Evolutionary conservation across 2,888 invertebrate species (phyloP).

Genomic region (Rhagium mordax): DNA sequence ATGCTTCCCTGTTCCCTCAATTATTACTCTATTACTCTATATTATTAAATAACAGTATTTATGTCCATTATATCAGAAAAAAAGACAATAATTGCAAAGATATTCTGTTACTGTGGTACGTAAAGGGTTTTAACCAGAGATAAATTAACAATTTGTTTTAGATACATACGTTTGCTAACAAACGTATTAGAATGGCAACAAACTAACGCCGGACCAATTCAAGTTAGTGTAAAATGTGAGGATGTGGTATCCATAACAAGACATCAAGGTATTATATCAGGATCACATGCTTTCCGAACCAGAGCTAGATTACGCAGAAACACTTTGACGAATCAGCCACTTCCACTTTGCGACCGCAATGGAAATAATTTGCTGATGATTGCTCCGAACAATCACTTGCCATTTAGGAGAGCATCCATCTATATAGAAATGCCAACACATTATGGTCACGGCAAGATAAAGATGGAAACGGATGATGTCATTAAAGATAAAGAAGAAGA

Average conservation of each 20-base stretch:
- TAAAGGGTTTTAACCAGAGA: too few species aligned
- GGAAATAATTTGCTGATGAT: slow-evolving; percentile 81
- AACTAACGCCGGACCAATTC: slow-evolving; percentile 64
- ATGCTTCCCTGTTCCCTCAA: too few species aligned
- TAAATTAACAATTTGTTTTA: slow-evolving; percentile 61
- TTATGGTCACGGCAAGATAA: slow-evolving; percentile 47
- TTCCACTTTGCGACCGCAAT: slow-evolving; percentile 74
- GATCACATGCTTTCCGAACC: slow-evolving; percentile 60
- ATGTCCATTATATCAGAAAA: too few species aligned
- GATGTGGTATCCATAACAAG: slow-evolving; percentile 62
- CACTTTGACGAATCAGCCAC: slow-evolving; percentile 57
- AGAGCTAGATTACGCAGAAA: slow-evolving; percentile 64
- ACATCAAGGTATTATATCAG: slow-evolving; percentile 51
- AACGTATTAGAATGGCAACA: slow-evolving; percentile 94
- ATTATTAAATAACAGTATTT: too few species aligned
- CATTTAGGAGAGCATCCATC: slow-evolving; percentile 59
- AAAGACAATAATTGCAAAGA: too few species aligned
- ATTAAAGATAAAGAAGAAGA: slow-evolving; percentile 61
- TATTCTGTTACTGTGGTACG: too few species aligned
- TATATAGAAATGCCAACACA: slow-evolving; percentile 48
- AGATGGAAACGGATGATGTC: slow-evolving; percentile 59
- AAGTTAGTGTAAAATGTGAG: slow-evolving; percentile 73
- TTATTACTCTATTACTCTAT: too few species aligned
- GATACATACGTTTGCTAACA: slow-evolving; percentile 89
- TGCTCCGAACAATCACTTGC: slow-evolving; percentile 72